Base-by-base conservation (phyloP, 2,888 invertebrate species). In the Junonia oenone region DNA sequence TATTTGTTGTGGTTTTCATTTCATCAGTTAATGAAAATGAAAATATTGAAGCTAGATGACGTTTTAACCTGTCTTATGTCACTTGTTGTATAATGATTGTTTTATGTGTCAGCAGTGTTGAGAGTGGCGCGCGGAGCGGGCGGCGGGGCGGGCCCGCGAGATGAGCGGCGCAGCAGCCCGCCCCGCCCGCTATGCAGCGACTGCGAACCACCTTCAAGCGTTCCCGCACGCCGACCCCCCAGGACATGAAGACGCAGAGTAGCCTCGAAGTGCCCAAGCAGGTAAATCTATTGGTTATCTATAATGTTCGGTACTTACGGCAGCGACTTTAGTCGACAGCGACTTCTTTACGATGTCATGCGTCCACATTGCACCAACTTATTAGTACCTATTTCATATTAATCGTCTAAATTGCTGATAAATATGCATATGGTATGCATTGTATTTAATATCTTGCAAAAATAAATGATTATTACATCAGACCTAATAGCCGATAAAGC, bases 211-310 rank as follows among this genome's bases (percentile, higher is more conserved):
- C 96, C 64, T 96, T 96, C 92, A 95, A 94, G 89, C 93, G 96
- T 78, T 96, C 96, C 81, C 93, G 95, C 75, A 96, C 96, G 67
- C 96, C 96, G 63, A 97, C 96, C 63, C 96, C 96, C 67, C 95
- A 95, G 76, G 96, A 97, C 89, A 96, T 96, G 96, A 96, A 96
- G 92, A 95, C 95, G 66, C 96, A 96, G 81, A 96, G 95, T 87
- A 96, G 96, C 84, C 93, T 97, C 71, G 97, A 97, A 82, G 96
- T 97, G 71, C 97, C 97, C 66, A 96, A 96, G 78, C 96, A 96
- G 92, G 93, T 93, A 74, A 64, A 35, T 56, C 14, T 31, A 19
- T n/a, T n/a, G n/a, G n/a, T n/a, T 33, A n/a, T 3, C n/a, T 33
- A 33, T 11, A 31, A 11, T 8, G 11, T 5, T n/a, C n/a, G n/a